phyloP scores from a whole-genome alignment of 2,888 invertebrate genomes.

The Thera britannica region DNA sequence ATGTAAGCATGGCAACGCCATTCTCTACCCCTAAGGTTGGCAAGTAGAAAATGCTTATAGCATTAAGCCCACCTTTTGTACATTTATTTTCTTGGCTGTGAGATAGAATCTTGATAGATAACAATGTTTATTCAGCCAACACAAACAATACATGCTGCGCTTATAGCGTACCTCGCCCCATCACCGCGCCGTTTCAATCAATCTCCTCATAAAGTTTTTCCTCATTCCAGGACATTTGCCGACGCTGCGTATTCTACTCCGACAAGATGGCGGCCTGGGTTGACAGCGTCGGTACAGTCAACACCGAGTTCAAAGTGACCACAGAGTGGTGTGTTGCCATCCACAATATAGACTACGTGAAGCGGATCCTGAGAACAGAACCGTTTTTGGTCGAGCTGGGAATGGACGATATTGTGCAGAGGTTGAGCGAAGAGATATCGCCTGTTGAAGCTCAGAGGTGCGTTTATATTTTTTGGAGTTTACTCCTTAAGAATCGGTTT shows the following conservation, averaged over 20 bases:
- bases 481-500: no score
- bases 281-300: slow-evolving; percentile 86
- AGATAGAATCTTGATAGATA: no score
- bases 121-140: no score
- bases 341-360: slow-evolving; percentile 98
- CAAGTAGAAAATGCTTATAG: no score
- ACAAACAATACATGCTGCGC: no score
- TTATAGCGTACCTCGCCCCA: no score
- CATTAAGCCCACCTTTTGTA: no score
- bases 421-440: slow-evolving; percentile 89
- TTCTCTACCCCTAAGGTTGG: no score
- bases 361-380: slow-evolving; percentile 88
- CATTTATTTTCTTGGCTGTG: no score
- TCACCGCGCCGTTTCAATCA: neutral
- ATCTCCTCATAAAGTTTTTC: neutral
- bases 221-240: slow-evolving; percentile 92
- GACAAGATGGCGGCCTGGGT: slow-evolving; percentile 92
- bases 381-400: slow-evolving; percentile 94
- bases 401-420: slow-evolving; percentile 89
- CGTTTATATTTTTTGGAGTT: neutral
- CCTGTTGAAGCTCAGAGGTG: slow-evolving; percentile 89
- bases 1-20: no score
- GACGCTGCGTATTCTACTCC: slow-evolving; percentile 96
- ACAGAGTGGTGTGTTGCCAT: slow-evolving; percentile 97
- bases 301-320: slow-evolving; percentile 90